Conservation (phyloP, 53 echinoderm and acorn worm genomes). For the Henricia sp. region DNA sequence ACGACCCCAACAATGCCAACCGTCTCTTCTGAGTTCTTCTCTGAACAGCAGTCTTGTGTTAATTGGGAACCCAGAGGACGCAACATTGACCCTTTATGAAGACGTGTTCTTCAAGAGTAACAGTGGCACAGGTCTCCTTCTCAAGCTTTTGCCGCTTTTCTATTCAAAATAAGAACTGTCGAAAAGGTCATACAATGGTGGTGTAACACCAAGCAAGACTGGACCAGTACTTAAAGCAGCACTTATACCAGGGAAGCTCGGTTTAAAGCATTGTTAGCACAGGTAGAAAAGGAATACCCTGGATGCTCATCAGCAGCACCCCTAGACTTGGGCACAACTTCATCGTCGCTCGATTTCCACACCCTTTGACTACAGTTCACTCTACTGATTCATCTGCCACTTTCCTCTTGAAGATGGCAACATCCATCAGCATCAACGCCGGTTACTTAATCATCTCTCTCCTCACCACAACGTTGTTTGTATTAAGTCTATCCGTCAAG, state of each 20-base stretch:
- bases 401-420: neutral
- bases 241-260: neutral
- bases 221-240: neutral
- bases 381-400: neutral
- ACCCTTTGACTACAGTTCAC: conserved; percentile 15
- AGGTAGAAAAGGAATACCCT: neutral
- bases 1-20: neutral
- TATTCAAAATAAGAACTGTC: neutral
- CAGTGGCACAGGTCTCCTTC: neutral
- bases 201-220: neutral
- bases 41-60: neutral
- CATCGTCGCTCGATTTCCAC: conserved; percentile 13
- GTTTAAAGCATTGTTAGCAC: neutral
- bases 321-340: neutral
- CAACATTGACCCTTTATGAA: neutral
- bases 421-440: neutral
- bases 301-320: neutral
- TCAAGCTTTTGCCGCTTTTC: neutral
- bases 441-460: neutral
- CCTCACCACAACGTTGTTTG: neutral
- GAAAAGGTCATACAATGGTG: neutral
- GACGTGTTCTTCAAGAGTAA: neutral
- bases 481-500: conserved; percentile 20
- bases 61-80: neutral
- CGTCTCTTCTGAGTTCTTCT: neutral